Evolutionary conservation across 2,797 vertebrate species (phyloP), one percentile per base, ranked within the genome.

Genomic region (Diceros bicornis): DNA sequence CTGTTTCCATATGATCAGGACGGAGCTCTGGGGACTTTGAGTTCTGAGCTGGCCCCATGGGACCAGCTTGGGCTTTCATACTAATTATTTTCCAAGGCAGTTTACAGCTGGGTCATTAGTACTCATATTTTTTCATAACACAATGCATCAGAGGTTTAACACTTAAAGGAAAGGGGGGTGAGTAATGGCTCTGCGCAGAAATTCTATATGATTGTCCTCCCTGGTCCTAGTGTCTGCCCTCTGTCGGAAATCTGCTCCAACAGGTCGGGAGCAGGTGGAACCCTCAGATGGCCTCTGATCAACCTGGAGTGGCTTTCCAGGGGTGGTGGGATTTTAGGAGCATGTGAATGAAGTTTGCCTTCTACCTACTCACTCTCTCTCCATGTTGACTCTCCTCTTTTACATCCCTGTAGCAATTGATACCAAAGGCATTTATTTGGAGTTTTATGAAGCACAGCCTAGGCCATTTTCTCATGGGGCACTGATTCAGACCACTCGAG

Each of bases 121-220:
- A 71, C 77, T 78, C 83, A 41, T 96, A 89, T 90, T 96, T 97
- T 98, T 98, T 97, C 88, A 90, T 94, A 94, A 97, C 93, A 95
- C 23, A 44, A 44, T 16, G n/a, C 79, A 66, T 44, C 37, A 34
- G 68, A 91, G 94, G 86, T 52, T 96, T 97, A 79, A 93, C 68
- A 32, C 34, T 57, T 79, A 16, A 69, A 68, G 78, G 85, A 88
- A 74, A 50, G 16, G 17, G 37, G 6, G 83, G 27, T 37, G 47
- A 66, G 34, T 23, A 88, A 62, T 25, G n/a, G 29, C 62, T 11
- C 7, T 41, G 61, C 16, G 14, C 8, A 32, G 78, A 75, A 64
- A 41, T 27, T 47, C 66, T 61, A 7, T 61, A 71, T 29, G 6
- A 68, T 47, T 59, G 34, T 64, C 57, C 34, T 59, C 83, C 61